A percentile compares a stretch with the other conserved stretches of the same genome.
Evolutionary conservation across 1,140 invertebrate species (phyloP).

Genomic region (Pseudobourletiella spinata): DNA sequence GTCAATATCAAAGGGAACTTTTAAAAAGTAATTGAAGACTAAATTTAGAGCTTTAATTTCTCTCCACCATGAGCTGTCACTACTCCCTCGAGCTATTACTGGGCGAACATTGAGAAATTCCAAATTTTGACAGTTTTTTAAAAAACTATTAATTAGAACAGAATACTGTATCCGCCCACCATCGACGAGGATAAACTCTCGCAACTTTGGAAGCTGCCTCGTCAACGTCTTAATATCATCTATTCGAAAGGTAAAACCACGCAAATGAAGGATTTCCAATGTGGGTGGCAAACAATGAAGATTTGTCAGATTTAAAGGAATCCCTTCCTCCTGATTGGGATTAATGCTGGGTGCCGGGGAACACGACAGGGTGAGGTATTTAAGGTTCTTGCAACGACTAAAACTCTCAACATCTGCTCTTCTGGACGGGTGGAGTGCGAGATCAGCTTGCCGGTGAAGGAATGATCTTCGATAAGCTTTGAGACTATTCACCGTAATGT

Average conservation of each 20-base stretch:
- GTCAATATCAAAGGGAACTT: conserved; percentile 25
- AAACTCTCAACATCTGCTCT: conserved; percentile 21
- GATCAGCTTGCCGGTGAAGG: background rate
- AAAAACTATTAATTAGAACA: conserved; percentile 10
- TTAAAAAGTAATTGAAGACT: conserved; percentile 24
- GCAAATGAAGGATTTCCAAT: conserved; percentile 18
- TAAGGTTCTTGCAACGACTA: conserved; percentile 12
- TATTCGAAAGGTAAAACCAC: conserved; percentile 18
- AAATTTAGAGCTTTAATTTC: conserved; percentile 15
- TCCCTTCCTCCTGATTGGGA: background rate
- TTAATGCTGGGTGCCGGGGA: background rate
- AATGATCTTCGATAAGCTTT: background rate
- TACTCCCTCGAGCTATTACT: conserved; percentile 6
- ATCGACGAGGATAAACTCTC: conserved; percentile 22
- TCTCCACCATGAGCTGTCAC: conserved; percentile 9
- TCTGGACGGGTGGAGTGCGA: background rate
- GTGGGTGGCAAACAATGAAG: conserved; percentile 10
- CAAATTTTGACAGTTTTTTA: conserved; percentile 23
- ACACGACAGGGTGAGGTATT: conserved; percentile 19
- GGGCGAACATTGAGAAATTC: conserved; percentile 22
- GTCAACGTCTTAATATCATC: conserved; percentile 19
- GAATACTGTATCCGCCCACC: conserved; percentile 18
- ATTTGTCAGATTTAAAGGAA: conserved; percentile 11
- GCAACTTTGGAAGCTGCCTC: conserved; percentile 2
- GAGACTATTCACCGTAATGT: conserved; percentile 23